phyloP scores from a whole-genome alignment of 2,113 vertebrate genomes.

The Rostratula benghalensis region DNA sequence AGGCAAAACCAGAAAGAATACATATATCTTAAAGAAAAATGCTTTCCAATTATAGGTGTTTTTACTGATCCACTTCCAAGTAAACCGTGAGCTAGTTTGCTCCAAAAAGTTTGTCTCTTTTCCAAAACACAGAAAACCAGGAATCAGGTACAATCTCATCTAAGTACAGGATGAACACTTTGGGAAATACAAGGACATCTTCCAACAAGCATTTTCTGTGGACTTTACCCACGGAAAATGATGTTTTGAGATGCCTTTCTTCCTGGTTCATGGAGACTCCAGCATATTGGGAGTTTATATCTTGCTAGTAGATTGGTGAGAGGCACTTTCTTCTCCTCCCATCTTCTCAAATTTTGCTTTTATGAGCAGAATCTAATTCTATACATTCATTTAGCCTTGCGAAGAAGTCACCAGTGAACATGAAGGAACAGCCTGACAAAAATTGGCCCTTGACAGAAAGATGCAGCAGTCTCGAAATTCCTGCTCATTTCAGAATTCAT shows the following conservation, averaged over 20 bases:
- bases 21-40: neutral
- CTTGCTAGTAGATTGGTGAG: neutral
- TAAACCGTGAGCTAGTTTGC: neutral
- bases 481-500: neutral
- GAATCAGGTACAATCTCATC: neutral
- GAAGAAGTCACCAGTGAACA: neutral
- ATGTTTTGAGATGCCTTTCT: neutral
- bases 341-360: neutral
- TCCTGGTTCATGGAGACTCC: neutral
- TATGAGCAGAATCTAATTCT: neutral
- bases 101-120: neutral
- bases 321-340: neutral
- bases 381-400: neutral
- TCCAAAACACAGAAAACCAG: neutral
- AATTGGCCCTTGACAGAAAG: neutral
- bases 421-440: neutral
- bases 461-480: neutral
- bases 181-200: neutral
- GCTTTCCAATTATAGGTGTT: neutral
- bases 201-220: rapidly evolving
- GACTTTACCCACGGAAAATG: neutral
- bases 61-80: neutral
- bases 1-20: neutral
- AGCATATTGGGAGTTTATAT: neutral
- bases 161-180: neutral